A percentile compares a stretch with the other conserved stretches of the same genome.
Conservation (phyloP, 2,888 invertebrate species). For the Philonicus albiceps region DNA sequence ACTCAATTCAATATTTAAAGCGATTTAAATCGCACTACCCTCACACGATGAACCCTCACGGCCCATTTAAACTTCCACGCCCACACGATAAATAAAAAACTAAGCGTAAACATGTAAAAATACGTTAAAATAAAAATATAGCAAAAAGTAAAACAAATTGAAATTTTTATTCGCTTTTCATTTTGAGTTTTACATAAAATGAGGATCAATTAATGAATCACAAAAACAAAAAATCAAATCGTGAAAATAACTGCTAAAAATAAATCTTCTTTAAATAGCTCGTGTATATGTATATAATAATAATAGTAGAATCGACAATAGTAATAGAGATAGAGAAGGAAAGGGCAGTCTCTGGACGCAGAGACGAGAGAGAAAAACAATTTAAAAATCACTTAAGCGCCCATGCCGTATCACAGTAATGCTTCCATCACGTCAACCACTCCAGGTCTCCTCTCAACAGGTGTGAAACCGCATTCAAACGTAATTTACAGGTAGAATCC, state of each 20-base stretch:
- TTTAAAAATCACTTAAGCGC: slow-evolving; percentile 52
- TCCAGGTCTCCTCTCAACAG: slow-evolving; percentile 7
- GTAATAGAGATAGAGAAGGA: slow-evolving; percentile 19
- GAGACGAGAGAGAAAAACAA: slow-evolving; percentile 39
- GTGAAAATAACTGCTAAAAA: slow-evolving; percentile 32
- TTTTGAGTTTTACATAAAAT: slow-evolving; percentile 30
- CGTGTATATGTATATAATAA: slow-evolving; percentile 28
- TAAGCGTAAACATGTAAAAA: background rate
- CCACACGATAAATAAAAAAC: background rate
- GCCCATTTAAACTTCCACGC: background rate
- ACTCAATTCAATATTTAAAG: background rate
- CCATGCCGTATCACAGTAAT: slow-evolving; percentile 64
- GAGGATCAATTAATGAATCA: slow-evolving; percentile 37
- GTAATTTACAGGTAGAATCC: background rate
- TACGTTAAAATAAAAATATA: background rate
- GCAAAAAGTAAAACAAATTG: slow-evolving; percentile 14
- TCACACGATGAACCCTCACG: background rate
- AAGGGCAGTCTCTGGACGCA: slow-evolving; percentile 22
- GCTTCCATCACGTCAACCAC: slow-evolving; percentile 57
- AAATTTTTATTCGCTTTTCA: slow-evolving; percentile 15
- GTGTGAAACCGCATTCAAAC: slow-evolving; percentile 2
- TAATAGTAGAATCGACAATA: slow-evolving; percentile 8
- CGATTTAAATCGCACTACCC: background rate
- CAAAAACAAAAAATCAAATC: slow-evolving; percentile 31
- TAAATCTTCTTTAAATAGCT: slow-evolving; percentile 29